A percentile compares a stretch with the other conserved stretches of the same genome.
These are phyloP conservation scores for Linyphia triangularis DNA, from an alignment of 2,888 invertebrate genomes.

Conservation along the genomic window DNA sequence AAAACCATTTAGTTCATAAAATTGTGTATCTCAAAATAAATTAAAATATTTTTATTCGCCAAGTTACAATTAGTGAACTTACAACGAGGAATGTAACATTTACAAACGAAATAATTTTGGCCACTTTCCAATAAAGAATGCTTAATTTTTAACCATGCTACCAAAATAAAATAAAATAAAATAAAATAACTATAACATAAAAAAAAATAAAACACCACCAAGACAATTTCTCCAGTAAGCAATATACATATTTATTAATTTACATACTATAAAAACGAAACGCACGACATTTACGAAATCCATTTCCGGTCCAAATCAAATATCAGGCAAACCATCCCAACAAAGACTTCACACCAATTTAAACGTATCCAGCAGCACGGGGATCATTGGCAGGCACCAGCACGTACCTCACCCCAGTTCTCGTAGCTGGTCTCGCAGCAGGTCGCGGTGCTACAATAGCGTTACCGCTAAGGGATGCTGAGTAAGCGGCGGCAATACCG, in stretches of 20 bases:
- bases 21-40: too few species aligned
- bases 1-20: too few species aligned
- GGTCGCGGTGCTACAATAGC: background rate
- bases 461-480: background rate
- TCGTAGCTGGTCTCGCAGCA: background rate
- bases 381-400: slow-evolving; percentile 60
- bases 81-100: too few species aligned
- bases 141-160: too few species aligned
- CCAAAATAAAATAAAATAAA: too few species aligned
- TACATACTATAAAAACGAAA: background rate
- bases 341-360: slow-evolving; percentile 33
- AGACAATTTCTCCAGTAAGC: background rate
- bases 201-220: background rate
- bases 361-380: slow-evolving; percentile 57
- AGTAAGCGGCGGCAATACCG: slow-evolving; percentile 5
- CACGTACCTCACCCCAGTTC: slow-evolving; percentile 42
- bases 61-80: too few species aligned
- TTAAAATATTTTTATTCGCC: too few species aligned
- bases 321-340: background rate
- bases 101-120: too few species aligned
- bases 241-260: background rate
- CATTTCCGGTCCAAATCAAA: background rate
- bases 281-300: background rate
- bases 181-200: too few species aligned
- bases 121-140: too few species aligned